Conservation (phyloP, 1,140 invertebrate species). For the Onthophagus taurus region DNA sequence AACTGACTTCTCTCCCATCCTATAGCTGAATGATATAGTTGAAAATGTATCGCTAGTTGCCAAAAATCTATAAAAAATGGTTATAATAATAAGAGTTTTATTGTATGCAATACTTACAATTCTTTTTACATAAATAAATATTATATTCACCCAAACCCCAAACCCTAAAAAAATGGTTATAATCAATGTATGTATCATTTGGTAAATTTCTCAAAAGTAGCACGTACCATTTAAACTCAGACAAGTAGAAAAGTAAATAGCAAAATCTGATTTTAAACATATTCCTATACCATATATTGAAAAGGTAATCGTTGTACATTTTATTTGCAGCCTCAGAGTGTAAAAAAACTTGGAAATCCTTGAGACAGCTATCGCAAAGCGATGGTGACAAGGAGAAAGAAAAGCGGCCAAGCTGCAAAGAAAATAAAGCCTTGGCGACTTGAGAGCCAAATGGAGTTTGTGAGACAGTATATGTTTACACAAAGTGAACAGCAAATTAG, state of each 20-base stretch:
- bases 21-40: conserved; percentile 11
- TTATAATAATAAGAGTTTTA: not conserved
- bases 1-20: conserved; percentile 8
- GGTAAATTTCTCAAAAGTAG: too few species aligned
- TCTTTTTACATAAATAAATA: too few species aligned
- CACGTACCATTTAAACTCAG: not conserved
- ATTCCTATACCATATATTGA: too few species aligned
- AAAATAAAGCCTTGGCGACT: conserved; percentile 8
- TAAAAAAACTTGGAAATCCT: conserved; percentile 5
- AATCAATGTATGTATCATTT: not conserved
- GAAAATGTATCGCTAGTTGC: conserved; percentile 3
- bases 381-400: conserved; percentile 7
- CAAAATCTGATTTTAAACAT: too few species aligned
- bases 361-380: conserved; percentile 9
- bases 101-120: too few species aligned
- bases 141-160: not conserved
- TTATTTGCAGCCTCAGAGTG: conserved; percentile 6
- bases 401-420: not conserved
- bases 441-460: not conserved
- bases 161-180: not conserved
- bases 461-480: not conserved
- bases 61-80: not conserved
- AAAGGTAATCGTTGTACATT: not conserved
- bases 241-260: not conserved
- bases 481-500: not conserved